Evolutionary conservation across 2,888 invertebrate species (phyloP).

Genomic region (Eupithecia insigniata): DNA sequence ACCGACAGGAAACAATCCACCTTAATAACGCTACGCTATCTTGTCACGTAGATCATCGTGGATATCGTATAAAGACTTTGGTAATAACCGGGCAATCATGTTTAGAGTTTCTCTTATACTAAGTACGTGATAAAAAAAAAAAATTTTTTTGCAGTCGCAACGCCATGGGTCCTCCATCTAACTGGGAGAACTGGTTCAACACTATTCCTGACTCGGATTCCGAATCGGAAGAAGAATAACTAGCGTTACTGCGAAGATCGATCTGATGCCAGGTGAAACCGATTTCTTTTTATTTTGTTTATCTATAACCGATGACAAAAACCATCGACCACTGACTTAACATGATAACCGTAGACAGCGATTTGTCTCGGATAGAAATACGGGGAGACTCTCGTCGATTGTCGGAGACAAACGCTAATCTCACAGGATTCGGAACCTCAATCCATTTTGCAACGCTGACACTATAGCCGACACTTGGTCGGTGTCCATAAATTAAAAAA

Average conservation of each 20-base stretch:
- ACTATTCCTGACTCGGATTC: slow-evolving; percentile 85
- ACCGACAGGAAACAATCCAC: no score
- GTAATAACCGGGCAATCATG: not conserved
- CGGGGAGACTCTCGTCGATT: no score
- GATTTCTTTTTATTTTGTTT: not conserved
- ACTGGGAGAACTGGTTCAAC: slow-evolving; percentile 86
- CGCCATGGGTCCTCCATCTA: slow-evolving; percentile 78
- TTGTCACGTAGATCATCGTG: no score
- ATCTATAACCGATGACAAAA: not conserved
- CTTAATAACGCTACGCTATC: no score
- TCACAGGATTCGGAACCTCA: no score
- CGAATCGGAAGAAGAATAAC: slow-evolving; percentile 75
- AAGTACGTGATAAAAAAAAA: not conserved
- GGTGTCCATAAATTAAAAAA: no score
- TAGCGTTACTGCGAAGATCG: not conserved
- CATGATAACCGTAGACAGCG: not conserved
- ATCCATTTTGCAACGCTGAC: no score
- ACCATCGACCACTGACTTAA: no score
- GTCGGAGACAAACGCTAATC: no score
- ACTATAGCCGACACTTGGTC: no score
- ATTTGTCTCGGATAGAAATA: not conserved
- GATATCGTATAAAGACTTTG: no score
- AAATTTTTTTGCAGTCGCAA: slow-evolving; percentile 68
- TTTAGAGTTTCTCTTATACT: not conserved
- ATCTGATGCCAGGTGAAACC: slow-evolving; percentile 12